Evolutionary conservation across 2,797 vertebrate genomes (phyloP).

Genomic region (Neosalanx taihuensis): DNA sequence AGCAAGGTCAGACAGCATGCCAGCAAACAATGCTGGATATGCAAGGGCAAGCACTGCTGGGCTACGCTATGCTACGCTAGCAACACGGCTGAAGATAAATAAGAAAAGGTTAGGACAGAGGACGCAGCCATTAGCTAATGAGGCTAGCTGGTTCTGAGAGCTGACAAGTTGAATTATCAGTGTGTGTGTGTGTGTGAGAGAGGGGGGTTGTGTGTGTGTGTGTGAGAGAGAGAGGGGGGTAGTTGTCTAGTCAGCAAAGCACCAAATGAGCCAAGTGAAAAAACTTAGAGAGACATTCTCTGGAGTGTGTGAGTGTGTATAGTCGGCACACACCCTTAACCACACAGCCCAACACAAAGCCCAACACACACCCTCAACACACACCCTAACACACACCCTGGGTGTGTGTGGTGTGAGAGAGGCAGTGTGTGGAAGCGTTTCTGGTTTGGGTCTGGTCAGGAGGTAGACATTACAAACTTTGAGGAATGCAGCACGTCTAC

Average conservation of each 20-base stretch:
- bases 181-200: background rate
- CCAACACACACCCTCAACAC: too few species aligned
- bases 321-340: background rate
- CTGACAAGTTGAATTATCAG: background rate
- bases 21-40: background rate
- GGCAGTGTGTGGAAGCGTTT: too few species aligned
- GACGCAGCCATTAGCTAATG: slow-evolving; percentile 8
- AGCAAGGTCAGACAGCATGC: slow-evolving; percentile 21
- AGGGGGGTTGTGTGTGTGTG: background rate
- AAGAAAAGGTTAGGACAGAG: background rate
- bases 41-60: background rate
- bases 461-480: slow-evolving; percentile 58
- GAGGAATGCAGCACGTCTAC: slow-evolving; percentile 57
- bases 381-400: too few species aligned
- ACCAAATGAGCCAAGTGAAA: background rate
- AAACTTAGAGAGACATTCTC: background rate
- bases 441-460: slow-evolving; percentile 9
- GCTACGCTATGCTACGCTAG: background rate
- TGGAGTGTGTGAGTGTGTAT: background rate
- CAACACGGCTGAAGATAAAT: background rate
- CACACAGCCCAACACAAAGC: too few species aligned
- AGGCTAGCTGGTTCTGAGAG: background rate
- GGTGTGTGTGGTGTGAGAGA: too few species aligned
- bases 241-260: slow-evolving; percentile 1
- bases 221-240: background rate